Base-by-base conservation (phyloP, 2,113 vertebrate genomes). In the Phoxinus phoxinus region DNA sequence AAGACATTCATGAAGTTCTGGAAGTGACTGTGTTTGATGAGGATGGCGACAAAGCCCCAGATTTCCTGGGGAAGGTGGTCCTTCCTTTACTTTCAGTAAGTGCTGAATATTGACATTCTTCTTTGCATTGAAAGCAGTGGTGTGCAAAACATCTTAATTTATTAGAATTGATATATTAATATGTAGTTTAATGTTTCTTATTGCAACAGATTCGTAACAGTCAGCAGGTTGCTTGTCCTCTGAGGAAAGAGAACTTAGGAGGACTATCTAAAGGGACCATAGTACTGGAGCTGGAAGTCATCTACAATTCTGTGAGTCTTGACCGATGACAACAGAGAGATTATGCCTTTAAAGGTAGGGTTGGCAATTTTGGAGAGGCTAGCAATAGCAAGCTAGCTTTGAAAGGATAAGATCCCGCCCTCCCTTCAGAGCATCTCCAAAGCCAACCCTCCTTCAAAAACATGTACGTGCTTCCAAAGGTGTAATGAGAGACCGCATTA, bases 21-120 rank as follows among this genome's bases (percentile, higher is more conserved):
- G 95, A 98, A 92, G 96, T 99, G 90, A 99, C 97, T 2, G 93
- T 99, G 53, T 98, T 99, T 90, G 98, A 99, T 91, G 98, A 99
- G 91, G 98, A 99, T 83, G 97, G 98, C 92, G 98, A 99, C 92
- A 99, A 99, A 89, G 94, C 97, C 12, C 98, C 98, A 7, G 98
- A 99, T 91, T 99, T 99, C 92, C 95, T 99, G 84, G 98, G 98
- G 76, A 99, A 97, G 95, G 95, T 97, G 74, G 97, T 95, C 89
- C 96, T 99, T 89, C 97, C 98, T 30, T 93, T 99, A 88, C 95
- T 99, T 9, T 97, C 96, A 12, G 98, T 99, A 95, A 95, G 94
- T 95, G 37, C 4, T 6, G 19, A 69, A 63, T 53, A 77, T 69
- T 51, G 56, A 3, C 19, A 44, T 48, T 58, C 2, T 67, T 81